phyloP scores from a whole-genome alignment of 2,113 vertebrate genomes.

The Thalassarche chlororhynchos region DNA sequence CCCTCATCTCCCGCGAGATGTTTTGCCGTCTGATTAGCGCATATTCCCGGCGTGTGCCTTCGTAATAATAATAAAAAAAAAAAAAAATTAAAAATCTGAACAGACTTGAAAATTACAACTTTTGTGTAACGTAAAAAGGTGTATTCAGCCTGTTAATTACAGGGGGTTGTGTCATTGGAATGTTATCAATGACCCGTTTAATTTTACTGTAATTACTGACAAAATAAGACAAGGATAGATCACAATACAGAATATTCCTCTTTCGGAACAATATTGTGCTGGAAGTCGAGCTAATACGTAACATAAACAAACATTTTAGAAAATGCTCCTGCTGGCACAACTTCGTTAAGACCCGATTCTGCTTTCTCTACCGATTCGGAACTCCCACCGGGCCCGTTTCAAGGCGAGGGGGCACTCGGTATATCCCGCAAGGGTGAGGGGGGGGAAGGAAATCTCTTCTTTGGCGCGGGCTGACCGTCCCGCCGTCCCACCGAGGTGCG shows the following conservation, averaged over 20 bases:
- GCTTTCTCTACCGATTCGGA: not conserved
- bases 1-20: not conserved
- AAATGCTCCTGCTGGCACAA: not conserved
- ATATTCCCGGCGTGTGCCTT: not conserved
- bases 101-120: conserved; percentile 68
- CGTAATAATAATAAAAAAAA: not conserved
- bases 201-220: conserved; percentile 74
- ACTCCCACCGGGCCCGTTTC: not conserved
- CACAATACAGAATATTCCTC: conserved; percentile 64
- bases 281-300: not conserved
- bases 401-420: not conserved
- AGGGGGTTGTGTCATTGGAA: conserved; percentile 60
- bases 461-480: not conserved
- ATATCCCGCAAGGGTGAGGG: not conserved
- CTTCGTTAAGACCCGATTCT: not conserved
- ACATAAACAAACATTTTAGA: conserved; percentile 26
- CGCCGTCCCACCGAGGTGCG: not conserved
- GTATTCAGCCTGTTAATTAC: conserved; percentile 72
- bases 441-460: not conserved
- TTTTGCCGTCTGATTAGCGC: not conserved
- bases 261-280: conserved; percentile 29
- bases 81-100: not conserved
- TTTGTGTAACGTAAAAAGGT: conserved; percentile 60
- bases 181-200: conserved; percentile 72
- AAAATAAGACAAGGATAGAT: conserved; percentile 65